These are phyloP conservation scores for Myanophis thanlyinensis DNA, from an alignment of 2,113 vertebrate species.

Conservation along the genomic window DNA sequence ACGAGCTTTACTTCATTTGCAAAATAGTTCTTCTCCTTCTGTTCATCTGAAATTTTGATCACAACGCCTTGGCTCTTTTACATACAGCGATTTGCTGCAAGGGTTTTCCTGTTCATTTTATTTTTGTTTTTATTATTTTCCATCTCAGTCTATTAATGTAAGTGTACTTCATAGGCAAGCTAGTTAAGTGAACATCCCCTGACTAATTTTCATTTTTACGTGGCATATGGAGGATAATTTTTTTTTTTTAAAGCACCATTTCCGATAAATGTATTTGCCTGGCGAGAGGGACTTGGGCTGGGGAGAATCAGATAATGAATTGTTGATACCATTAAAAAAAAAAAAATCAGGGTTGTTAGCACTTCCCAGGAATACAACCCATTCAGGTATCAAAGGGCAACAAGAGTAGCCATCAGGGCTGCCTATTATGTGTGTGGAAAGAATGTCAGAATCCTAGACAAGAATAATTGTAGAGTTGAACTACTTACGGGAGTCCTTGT, in stretches of 20 bases:
- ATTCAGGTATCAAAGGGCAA: background rate
- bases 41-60: background rate
- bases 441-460: background rate
- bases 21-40: background rate
- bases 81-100: background rate
- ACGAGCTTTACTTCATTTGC: background rate
- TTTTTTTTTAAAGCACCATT: background rate
- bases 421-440: background rate
- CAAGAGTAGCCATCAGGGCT: background rate
- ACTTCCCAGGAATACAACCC: background rate
- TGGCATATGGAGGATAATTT: background rate
- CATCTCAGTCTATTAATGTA: background rate
- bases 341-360: background rate
- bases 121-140: background rate
- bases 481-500: background rate
- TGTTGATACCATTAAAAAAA: background rate
- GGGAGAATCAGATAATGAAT: background rate
- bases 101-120: background rate
- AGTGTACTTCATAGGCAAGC: background rate
- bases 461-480: background rate
- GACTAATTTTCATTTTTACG: background rate
- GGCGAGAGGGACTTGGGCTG: too few relatives aligned
- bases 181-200: background rate
- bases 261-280: background rate
- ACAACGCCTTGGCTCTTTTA: background rate